These are phyloP conservation scores for Megastigmus dorsalis DNA, from an alignment of 2,888 invertebrate species.

Conservation along the genomic window DNA sequence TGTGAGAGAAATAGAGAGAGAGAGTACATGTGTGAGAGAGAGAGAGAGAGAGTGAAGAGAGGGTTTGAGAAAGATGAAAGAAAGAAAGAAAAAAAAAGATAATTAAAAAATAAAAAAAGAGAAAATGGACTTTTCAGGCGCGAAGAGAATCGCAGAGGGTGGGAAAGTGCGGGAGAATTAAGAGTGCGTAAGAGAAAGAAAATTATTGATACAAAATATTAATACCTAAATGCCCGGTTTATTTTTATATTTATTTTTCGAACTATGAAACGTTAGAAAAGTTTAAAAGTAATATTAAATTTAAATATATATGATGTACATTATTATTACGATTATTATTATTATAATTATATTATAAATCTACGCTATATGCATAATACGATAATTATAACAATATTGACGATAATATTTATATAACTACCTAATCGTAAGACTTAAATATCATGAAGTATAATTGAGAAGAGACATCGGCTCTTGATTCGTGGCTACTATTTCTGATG, in stretches of 20 bases:
- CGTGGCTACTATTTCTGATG: constrained; percentile 34
- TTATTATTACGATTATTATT: constrained; percentile 57
- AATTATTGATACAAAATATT: constrained; percentile 74
- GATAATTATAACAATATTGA: constrained; percentile 52
- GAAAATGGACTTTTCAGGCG: constrained; percentile 54
- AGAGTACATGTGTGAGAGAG: constrained; percentile 47
- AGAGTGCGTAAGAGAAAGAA: constrained; percentile 60
- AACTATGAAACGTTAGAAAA: constrained; percentile 74
- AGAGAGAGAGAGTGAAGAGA: constrained; percentile 52
- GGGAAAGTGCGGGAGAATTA: constrained; percentile 28
- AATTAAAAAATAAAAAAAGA: constrained; percentile 43
- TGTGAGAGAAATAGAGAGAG: constrained; percentile 48
- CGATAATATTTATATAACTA: constrained; percentile 53
- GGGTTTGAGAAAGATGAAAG: constrained; percentile 24
- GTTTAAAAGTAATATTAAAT: constrained; percentile 74
- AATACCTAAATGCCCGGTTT: constrained; percentile 75
- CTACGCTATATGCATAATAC: constrained; percentile 52
- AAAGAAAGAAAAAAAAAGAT: constrained; percentile 23
- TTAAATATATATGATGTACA: constrained; percentile 67
- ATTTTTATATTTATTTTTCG: constrained; percentile 75
- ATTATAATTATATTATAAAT: constrained; percentile 54
- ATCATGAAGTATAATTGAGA: constrained; percentile 42
- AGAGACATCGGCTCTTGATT: constrained; percentile 20
- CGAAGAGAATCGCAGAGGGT: constrained; percentile 23
- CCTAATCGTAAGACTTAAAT: constrained; percentile 51